Base-by-base conservation (phyloP, 2,888 invertebrate genomes). In the Synergus itoensis region DNA sequence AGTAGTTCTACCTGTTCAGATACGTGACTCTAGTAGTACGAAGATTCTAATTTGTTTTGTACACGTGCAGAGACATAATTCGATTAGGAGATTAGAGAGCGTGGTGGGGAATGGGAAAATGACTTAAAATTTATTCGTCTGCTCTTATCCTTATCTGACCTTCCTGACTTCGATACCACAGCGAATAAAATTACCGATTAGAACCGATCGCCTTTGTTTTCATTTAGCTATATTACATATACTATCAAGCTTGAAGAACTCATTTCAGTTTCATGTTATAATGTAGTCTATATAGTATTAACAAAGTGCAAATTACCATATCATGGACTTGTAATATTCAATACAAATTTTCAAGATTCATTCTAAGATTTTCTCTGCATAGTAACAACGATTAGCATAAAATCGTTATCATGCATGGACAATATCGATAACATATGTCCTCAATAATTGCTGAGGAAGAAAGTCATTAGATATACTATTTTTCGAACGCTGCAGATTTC, bases 41-140 rank as follows among this genome's bases (percentile, higher is more conserved):
- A 62, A 21, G 60, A 62, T 62, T 62, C 11, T 62, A 62, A 62
- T 62, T 62, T 45, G 28, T 69, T 36, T 36, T 18, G 45, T 41
- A 21, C 28, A 48, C 45, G 64, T 48, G 45, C 64, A n/a, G 36
- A 16, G 43, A 62, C 40, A 77, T 41, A 77, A 77, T 77, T 77
- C 18, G 64, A 63, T 77, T 77, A 77, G 40, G 14, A 64, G 43
- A 77, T 77, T 63, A 77, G 64, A 48, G 45, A 48, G 45, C 16
- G 28, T 45, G 28, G 3, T 8, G 28, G 14, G 7, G 41, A 63
- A 64, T 62, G 45, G 21, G 36, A 63, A 36, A 63, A 48, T 36
- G 18, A 36, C 18, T 73, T 48, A 48, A 63, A 63, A 77, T 69
- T 69, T 45, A 69, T 69, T 53, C 14, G n/a, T 36, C 9, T 63